Evolutionary conservation across 2,888 invertebrate species (phyloP).

Genomic region (Drosophila histrio): DNA sequence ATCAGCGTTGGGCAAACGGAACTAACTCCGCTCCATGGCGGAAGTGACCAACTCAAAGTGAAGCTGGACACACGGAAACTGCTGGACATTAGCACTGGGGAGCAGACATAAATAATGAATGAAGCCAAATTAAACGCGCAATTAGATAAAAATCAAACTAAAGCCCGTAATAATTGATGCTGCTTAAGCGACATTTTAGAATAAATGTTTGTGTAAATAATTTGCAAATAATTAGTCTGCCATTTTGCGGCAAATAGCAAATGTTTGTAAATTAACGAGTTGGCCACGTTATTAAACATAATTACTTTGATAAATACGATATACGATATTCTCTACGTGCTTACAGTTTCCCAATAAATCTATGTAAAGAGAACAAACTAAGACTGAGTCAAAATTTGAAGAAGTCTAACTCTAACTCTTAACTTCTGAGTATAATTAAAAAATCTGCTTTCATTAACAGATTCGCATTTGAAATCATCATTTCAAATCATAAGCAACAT

Average conservation of each 20-base stretch:
- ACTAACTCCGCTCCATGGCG: slow-evolving; percentile 50
- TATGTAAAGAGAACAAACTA: background rate
- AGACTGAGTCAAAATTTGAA: too few relatives aligned
- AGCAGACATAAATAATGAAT: slow-evolving; percentile 68
- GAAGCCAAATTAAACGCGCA: slow-evolving; percentile 63
- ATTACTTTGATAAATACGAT: background rate
- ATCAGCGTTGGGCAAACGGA: slow-evolving; percentile 67
- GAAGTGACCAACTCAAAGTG: slow-evolving; percentile 60
- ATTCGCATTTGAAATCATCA: too few relatives aligned
- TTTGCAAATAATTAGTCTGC: slow-evolving; percentile 31
- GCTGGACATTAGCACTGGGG: slow-evolving; percentile 21
- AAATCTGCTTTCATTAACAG: too few relatives aligned
- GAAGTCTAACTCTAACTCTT: too few relatives aligned
- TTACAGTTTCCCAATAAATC: background rate
- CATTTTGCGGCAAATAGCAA: slow-evolving; percentile 15
- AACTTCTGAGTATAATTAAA: too few relatives aligned
- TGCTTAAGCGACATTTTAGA: slow-evolving; percentile 57
- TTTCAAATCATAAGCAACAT: too few relatives aligned
- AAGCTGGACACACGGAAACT: slow-evolving; percentile 34
- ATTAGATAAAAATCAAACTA: slow-evolving; percentile 71
- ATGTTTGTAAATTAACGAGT: slow-evolving; percentile 13
- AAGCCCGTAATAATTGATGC: slow-evolving; percentile 62
- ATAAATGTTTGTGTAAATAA: slow-evolving; percentile 28
- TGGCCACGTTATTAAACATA: slow-evolving; percentile 1
- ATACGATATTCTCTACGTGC: too few relatives aligned